Percentiles rank a stretch among this genome's conserved stretches.
phyloP scores from a whole-genome alignment of 2,797 vertebrate species.

The Pipistrellus nathusii region DNA sequence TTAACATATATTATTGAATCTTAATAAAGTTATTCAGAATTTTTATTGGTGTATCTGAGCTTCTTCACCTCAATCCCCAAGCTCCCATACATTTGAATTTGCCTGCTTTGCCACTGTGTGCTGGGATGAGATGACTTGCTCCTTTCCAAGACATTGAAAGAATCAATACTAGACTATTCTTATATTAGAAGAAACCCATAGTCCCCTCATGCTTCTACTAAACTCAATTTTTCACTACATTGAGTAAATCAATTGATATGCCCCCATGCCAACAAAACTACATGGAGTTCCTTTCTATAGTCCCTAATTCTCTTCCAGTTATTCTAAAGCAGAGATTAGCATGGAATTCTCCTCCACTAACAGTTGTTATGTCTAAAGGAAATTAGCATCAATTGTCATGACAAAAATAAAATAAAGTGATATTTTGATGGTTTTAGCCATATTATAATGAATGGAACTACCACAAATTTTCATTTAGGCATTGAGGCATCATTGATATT shows the following conservation, averaged over 20 bases:
- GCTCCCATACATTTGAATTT: neutral
- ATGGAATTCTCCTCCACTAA: neutral
- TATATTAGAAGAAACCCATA: neutral
- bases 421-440: constrained; percentile 36
- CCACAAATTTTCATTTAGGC: constrained; percentile 11
- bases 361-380: neutral
- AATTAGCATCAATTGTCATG: neutral
- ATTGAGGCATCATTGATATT: neutral
- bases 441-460: constrained; percentile 14
- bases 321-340: neutral
- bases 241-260: neutral
- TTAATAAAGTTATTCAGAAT: neutral
- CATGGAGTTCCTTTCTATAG: neutral
- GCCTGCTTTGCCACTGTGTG: neutral
- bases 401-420: neutral
- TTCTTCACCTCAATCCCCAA: neutral
- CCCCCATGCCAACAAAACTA: neutral
- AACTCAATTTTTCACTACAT: neutral
- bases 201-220: neutral
- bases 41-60: neutral
- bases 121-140: fast-evolving
- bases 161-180: neutral
- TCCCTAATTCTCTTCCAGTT: neutral
- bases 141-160: neutral
- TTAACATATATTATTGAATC: neutral